Evolutionary conservation across 2,797 vertebrate species (phyloP).

Genomic region (Loris lydekkerianus): DNA sequence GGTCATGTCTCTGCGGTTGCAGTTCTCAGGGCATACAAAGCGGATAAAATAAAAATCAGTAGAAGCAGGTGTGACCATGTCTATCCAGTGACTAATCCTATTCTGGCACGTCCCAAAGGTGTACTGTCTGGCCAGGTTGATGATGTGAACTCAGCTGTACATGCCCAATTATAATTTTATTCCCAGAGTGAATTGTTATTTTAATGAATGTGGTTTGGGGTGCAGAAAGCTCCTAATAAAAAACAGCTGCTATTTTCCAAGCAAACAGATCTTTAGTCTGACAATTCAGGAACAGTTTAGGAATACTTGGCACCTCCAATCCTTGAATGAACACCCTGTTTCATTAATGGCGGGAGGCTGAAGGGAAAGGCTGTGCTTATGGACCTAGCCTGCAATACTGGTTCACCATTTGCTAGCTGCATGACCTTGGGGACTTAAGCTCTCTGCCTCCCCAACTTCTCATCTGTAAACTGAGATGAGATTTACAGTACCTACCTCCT

Average conservation of each 20-base stretch:
- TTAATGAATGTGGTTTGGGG: constrained; percentile 56
- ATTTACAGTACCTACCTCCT: neutral
- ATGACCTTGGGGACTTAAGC: neutral
- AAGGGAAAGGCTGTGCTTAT: neutral
- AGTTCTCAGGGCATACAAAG: neutral
- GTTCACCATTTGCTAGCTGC: neutral
- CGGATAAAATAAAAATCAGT: neutral
- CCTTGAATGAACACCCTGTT: neutral
- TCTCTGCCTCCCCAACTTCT: neutral
- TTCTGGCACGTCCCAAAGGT: neutral
- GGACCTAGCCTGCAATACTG: neutral
- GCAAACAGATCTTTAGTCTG: neutral
- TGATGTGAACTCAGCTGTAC: neutral
- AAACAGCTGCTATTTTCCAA: constrained; percentile 34
- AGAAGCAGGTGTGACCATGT: neutral
- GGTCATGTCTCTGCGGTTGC: neutral
- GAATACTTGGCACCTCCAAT: neutral
- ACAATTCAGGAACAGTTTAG: neutral
- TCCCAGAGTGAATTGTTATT: constrained; percentile 39
- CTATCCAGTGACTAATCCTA: neutral
- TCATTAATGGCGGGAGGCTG: rapidly evolving
- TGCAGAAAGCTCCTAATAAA: neutral
- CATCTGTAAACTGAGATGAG: neutral
- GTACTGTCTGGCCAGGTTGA: neutral
- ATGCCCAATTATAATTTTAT: neutral